phyloP scores from a whole-genome alignment of 2,113 vertebrate genomes.

The Sakesphorus luctuosus region DNA sequence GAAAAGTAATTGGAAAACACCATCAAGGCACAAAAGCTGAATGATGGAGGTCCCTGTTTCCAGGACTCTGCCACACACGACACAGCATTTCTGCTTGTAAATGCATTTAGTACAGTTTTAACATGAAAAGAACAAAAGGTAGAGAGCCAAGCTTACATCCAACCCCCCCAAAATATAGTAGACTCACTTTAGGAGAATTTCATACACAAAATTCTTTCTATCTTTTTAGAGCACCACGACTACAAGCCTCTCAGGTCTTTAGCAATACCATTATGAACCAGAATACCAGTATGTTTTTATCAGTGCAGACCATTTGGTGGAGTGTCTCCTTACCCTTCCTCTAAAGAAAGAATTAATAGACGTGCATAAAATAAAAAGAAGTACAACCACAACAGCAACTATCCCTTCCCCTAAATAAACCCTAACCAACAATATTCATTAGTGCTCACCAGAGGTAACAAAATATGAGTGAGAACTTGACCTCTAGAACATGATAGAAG shows the following conservation, averaged over 20 bases:
- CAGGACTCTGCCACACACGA: not conserved
- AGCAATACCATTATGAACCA: not conserved
- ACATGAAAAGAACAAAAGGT: not conserved
- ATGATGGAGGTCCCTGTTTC: not conserved
- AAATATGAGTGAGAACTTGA: not conserved
- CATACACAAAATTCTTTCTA: not conserved
- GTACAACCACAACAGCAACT: not conserved
- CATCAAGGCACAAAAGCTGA: not conserved
- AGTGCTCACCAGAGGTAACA: not conserved
- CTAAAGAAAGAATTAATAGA: not conserved
- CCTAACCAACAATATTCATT: not conserved
- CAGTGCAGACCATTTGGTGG: not conserved
- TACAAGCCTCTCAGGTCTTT: not conserved
- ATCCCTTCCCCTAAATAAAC: not conserved
- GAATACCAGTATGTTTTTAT: not conserved
- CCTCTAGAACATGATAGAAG: not conserved
- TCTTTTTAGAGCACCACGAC: not conserved
- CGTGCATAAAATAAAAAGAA: not conserved
- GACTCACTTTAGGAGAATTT: not conserved
- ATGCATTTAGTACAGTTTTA: not conserved
- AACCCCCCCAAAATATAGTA: not conserved
- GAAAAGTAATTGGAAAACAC: not conserved
- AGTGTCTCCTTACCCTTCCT: not conserved
- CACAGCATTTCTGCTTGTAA: not conserved
- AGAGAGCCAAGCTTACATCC: not conserved